A percentile compares a stretch with the other conserved stretches of the same genome.
These are phyloP conservation scores for Callocephalon fimbriatum DNA, from an alignment of 2,113 vertebrate genomes.

Conservation along the genomic window DNA sequence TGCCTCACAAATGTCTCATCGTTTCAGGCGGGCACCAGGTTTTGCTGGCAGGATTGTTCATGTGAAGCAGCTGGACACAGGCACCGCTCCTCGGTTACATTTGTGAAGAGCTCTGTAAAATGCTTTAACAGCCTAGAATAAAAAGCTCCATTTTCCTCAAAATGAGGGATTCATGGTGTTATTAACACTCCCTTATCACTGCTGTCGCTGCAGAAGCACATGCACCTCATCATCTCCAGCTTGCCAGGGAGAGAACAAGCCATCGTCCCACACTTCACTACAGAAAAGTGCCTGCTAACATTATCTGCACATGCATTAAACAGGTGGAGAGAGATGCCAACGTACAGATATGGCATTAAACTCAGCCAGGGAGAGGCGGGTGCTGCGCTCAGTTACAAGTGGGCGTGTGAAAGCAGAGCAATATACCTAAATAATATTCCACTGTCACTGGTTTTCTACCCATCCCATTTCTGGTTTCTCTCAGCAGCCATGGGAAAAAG, in stretches of 20 bases:
- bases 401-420: not conserved
- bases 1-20: not conserved
- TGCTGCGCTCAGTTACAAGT: not conserved
- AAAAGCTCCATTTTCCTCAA: not conserved
- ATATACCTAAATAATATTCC: not conserved
- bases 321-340: not conserved
- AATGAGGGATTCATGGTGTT: not conserved
- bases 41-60: not conserved
- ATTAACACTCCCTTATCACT: conserved; percentile 34
- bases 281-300: not conserved
- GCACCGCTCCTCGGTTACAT: not conserved
- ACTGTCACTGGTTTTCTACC: not conserved
- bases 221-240: conserved; percentile 37
- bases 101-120: conserved; percentile 1
- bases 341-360: fast-evolving
- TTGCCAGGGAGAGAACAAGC: not conserved
- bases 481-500: not conserved
- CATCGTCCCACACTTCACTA: not conserved
- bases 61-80: not conserved
- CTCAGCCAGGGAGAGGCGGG: not conserved
- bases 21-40: not conserved
- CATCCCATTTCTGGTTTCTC: not conserved
- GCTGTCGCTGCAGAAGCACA: conserved; percentile 6
- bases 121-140: not conserved
- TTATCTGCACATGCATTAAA: not conserved